Evolutionary conservation across 2,797 vertebrate species (phyloP), one percentile per base, ranked within the genome.

Genomic region (Crocodylus rhombifer): DNA sequence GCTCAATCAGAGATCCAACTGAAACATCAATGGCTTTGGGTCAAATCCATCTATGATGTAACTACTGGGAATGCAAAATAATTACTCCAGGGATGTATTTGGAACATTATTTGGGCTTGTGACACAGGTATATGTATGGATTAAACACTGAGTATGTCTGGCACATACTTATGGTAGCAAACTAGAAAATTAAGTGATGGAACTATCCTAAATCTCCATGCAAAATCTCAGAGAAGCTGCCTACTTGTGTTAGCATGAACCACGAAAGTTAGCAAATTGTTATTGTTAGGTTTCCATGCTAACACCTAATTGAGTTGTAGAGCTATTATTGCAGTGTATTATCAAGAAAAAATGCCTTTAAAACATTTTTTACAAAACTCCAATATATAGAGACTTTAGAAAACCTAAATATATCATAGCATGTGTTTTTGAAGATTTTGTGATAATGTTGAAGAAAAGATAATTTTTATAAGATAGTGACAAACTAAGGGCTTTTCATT

Each of bases 391-490:
- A 84, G 26, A 73, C 5, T 14, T 61, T 58, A 84, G 6, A 55
- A 76, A 87, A 3, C 13, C 58, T 92, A 84, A 92, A 81, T 2
- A 56, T 26, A 76, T 1, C 5, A 69, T 36, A 21, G 61, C 17
- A 61, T 88, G 11, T 69, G 3, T 88, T 87, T 83, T 83, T 82
- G 10, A 57, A 85, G 60, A 86, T 80, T 76, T 75, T 58, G 14
- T 55, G 73, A 65, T 12, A 20, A 51, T 0, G 0, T 17, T 86
- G 61, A 77, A 85, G 5, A 75, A 90, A 88, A 86, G 15, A 63
- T 90, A 96, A 18, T 12, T 88, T 93, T 88, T 51, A 7, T 65
- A 60, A 87, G 91, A 85, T 75, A 87, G 33, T 61, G 4, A 56
- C 85, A 84, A 93, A 82, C 63, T 65, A 77, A n/a, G 3, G 42